Evolutionary conservation across 2,113 vertebrate genomes (phyloP).

Genomic region (Caranx melampygus): DNA sequence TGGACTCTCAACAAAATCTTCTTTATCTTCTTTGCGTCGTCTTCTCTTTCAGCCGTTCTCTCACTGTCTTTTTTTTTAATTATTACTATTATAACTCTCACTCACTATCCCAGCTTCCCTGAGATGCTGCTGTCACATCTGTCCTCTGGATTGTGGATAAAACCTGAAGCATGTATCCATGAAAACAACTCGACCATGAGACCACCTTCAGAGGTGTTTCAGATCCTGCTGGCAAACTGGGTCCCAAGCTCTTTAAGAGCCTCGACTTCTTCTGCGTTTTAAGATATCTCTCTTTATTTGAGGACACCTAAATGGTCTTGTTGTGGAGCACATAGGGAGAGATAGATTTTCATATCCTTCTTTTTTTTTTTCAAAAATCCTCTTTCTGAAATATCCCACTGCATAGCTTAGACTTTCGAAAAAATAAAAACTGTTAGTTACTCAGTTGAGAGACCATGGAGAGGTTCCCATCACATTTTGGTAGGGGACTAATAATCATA

Average conservation of each 20-base stretch:
- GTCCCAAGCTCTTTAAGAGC: background rate
- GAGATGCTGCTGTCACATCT: background rate
- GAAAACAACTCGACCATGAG: background rate
- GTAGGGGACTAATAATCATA: background rate
- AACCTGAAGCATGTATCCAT: background rate
- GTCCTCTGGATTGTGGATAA: background rate
- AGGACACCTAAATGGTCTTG: background rate
- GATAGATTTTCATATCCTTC: slow-evolving; percentile 3
- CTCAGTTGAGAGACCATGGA: background rate
- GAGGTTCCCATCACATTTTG: background rate
- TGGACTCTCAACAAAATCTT: slow-evolving; percentile 47
- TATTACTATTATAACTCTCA: slow-evolving; percentile 12
- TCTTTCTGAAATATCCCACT: slow-evolving; percentile 17
- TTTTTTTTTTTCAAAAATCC: background rate
- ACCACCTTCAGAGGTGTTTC: slow-evolving; percentile 21
- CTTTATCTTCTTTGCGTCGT: slow-evolving; percentile 39
- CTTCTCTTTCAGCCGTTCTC: slow-evolving; percentile 10
- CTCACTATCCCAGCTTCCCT: background rate
- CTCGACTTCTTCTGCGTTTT: background rate
- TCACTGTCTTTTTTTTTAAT: slow-evolving; percentile 27
- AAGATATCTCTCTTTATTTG: background rate
- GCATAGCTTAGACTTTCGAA: slow-evolving; percentile 29
- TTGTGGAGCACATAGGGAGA: background rate
- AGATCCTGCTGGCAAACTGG: slow-evolving; percentile 7
- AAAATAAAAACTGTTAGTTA: background rate